Evolutionary conservation across 2,113 vertebrate genomes (phyloP).

Genomic region (Campylorhamphus procurvoides): DNA sequence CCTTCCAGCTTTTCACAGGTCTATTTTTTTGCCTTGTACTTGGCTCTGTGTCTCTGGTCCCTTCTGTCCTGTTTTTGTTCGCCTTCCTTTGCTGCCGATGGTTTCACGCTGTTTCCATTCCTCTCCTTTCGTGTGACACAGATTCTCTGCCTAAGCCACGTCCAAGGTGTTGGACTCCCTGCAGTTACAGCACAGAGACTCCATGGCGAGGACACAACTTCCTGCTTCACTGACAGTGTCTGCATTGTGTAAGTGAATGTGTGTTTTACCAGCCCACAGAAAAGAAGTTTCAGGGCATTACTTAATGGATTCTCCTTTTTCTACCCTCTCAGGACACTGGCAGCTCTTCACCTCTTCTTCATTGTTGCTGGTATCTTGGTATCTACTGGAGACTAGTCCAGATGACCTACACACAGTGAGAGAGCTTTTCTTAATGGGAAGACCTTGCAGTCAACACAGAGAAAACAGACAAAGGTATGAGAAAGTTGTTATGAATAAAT

Average conservation of each 20-base stretch:
- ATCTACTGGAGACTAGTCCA: background rate
- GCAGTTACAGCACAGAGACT: background rate
- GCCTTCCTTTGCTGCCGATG: background rate
- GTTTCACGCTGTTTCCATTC: conserved; percentile 25
- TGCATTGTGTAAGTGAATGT: background rate
- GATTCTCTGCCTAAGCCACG: conserved; percentile 22
- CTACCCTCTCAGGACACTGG: background rate
- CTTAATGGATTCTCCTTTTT: background rate
- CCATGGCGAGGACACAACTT: background rate
- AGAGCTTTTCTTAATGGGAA: background rate
- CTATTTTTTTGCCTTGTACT: conserved; percentile 2
- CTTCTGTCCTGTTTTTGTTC: conserved; percentile 54
- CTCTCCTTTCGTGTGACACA: conserved; percentile 18
- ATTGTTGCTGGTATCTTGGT: background rate
- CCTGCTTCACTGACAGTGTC: conserved; percentile 15
- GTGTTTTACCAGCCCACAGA: background rate
- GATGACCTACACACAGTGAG: background rate
- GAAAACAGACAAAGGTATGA: background rate
- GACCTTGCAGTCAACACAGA: background rate
- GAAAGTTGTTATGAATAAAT: background rate
- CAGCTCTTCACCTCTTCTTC: background rate
- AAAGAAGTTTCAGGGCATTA: background rate
- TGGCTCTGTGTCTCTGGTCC: conserved; percentile 12
- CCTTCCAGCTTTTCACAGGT: conserved; percentile 10
- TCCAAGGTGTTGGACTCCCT: conserved; percentile 57